These are phyloP conservation scores for Oryzias melastigma DNA, from an alignment of 2,113 vertebrate genomes.

Conservation along the genomic window DNA sequence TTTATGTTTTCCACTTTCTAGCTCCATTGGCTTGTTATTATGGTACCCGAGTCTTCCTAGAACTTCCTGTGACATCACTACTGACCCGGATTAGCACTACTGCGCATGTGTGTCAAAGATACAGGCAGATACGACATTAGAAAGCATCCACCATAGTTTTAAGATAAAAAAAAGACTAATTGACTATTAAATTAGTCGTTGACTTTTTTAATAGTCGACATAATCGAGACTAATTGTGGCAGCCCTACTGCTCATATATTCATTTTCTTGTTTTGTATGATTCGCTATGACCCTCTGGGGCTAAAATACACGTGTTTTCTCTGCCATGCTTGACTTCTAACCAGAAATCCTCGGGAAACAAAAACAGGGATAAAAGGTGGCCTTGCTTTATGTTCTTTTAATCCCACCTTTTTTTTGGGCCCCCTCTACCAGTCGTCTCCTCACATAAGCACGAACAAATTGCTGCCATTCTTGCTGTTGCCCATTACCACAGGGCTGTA, in stretches of 20 bases:
- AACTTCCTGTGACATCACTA: no score
- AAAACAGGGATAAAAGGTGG: slow-evolving; percentile 3
- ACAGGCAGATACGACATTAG: no score
- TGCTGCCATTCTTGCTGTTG: slow-evolving; percentile 29
- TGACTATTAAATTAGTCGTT: no score
- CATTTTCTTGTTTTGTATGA: slow-evolving; percentile 62
- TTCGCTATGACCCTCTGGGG: slow-evolving; percentile 45
- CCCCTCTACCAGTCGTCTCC: slow-evolving; percentile 17
- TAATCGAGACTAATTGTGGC: no score
- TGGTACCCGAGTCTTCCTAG: no score
- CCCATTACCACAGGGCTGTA: slow-evolving; percentile 38
- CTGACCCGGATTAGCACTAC: no score
- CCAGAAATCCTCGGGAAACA: slow-evolving; percentile 8
- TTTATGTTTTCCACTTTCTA: no score
- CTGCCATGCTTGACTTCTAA: slow-evolving; percentile 40
- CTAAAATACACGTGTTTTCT: slow-evolving; percentile 34
- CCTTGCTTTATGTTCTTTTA: slow-evolving; percentile 25
- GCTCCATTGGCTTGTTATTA: no score
- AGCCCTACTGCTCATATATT: neutral
- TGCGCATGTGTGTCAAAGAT: no score
- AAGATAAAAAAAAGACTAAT: no score
- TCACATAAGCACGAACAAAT: slow-evolving; percentile 40
- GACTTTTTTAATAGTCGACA: no score
- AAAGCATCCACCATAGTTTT: no score
- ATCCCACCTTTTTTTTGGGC: slow-evolving; percentile 38